Conservation (phyloP, 2,797 vertebrate genomes). For the Numenius phaeopus region DNA sequence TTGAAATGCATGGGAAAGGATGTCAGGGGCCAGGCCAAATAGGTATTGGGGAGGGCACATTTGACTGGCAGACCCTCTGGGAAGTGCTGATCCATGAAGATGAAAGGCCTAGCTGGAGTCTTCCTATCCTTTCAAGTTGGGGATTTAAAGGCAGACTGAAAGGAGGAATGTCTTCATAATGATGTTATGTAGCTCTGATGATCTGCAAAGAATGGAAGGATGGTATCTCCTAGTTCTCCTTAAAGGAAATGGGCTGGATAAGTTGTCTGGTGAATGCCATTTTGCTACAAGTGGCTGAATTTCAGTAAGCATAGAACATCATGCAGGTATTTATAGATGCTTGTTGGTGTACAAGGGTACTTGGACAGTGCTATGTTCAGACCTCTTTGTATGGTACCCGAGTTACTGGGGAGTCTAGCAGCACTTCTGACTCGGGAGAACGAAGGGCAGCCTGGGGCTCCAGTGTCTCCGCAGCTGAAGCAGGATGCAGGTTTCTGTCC, state of each 20-base stretch:
- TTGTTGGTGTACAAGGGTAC: neutral
- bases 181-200: neutral
- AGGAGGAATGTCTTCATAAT: neutral
- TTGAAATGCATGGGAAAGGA: slow-evolving; percentile 23
- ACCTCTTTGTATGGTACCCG: too few species aligned
- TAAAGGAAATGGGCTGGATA: neutral
- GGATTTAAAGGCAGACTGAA: neutral
- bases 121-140: neutral
- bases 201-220: neutral
- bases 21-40: neutral
- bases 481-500: neutral
- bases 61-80: slow-evolving; percentile 21
- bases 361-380: neutral
- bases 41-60: neutral
- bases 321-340: neutral
- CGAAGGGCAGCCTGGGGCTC: neutral
- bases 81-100: slow-evolving; percentile 27
- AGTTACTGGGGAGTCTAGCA: neutral
- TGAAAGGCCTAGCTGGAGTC: slow-evolving; percentile 2
- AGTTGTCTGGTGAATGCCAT: neutral
- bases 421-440: neutral
- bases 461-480: neutral
- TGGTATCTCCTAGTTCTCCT: neutral
- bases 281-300: neutral
- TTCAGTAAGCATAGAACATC: neutral